Conservation (phyloP, 2,888 invertebrate species). For the Ectemnius lituratus region DNA sequence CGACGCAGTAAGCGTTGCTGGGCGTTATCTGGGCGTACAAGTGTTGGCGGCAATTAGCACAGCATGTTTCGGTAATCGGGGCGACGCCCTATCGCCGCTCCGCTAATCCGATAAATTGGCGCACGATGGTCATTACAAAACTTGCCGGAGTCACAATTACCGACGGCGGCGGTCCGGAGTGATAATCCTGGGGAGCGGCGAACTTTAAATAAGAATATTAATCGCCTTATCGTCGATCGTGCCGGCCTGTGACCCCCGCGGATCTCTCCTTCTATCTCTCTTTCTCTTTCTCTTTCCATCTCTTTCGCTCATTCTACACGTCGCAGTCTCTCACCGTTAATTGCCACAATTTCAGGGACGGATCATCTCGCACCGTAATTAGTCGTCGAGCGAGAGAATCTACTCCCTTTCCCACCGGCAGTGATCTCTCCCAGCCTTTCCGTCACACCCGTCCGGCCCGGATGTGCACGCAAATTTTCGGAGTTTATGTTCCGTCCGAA, state of each 20-base stretch:
- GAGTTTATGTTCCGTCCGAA: not conserved
- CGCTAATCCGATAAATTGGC: too few relatives aligned
- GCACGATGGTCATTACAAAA: conserved; percentile 2
- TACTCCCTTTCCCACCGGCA: not conserved
- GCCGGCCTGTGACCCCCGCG: not conserved
- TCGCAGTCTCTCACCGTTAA: not conserved
- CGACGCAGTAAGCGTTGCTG: too few relatives aligned
- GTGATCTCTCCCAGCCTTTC: too few relatives aligned
- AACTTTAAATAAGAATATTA: conserved; percentile 6
- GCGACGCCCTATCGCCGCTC: too few relatives aligned
- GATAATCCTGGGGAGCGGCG: not conserved
- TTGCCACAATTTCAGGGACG: conserved; percentile 2
- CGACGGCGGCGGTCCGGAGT: not conserved
- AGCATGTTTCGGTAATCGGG: too few relatives aligned
- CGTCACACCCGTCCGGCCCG: not conserved
- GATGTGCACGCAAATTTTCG: not conserved
- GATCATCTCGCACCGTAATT: not conserved
- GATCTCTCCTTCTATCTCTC: too few relatives aligned
- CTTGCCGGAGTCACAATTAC: not conserved
- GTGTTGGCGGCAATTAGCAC: too few relatives aligned
- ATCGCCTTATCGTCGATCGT: conserved; percentile 5
- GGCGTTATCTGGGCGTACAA: too few relatives aligned
- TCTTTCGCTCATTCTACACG: not conserved
- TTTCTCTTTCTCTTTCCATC: too few relatives aligned
- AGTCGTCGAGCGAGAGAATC: not conserved